These are phyloP conservation scores for Orestias chungarensis DNA, from an alignment of 2,797 vertebrate genomes.

Conservation along the genomic window DNA sequence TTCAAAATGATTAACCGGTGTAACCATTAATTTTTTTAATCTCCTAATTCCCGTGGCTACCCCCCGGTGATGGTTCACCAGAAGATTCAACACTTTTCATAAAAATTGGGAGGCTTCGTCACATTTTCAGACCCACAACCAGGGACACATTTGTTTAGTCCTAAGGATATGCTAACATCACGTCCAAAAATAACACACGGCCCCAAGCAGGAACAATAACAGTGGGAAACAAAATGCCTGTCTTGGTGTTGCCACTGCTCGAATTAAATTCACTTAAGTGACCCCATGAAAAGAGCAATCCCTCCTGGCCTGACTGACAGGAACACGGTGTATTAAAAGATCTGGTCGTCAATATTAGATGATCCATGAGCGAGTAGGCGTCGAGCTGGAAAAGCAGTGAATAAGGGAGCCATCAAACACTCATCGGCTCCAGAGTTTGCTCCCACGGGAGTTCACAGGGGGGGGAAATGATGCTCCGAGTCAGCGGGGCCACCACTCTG, in stretches of 20 bases:
- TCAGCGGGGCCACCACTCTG: constrained; percentile 5
- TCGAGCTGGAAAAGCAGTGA: constrained; percentile 2
- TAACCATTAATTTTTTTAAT: not conserved
- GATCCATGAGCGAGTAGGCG: constrained; percentile 14
- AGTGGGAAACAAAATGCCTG: constrained; percentile 9
- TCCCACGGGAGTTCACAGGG: constrained; percentile 35
- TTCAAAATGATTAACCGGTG: constrained; percentile 16
- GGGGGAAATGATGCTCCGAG: constrained; percentile 46
- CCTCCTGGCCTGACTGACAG: constrained; percentile 28
- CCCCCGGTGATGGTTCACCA: not conserved
- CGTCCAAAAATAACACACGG: constrained; percentile 23
- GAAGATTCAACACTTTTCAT: not conserved
- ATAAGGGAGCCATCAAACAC: constrained; percentile 11
- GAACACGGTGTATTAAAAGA: constrained; percentile 37
- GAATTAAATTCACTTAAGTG: constrained; percentile 38
- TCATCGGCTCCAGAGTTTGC: constrained; percentile 13
- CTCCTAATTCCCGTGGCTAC: not conserved
- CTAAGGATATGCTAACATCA: constrained; percentile 21
- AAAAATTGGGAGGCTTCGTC: constrained; percentile 5
- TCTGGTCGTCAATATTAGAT: constrained; percentile 31
- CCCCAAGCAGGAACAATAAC: constrained; percentile 12
- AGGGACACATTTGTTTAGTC: constrained; percentile 9
- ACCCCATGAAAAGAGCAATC: constrained; percentile 15
- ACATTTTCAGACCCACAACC: constrained; percentile 15
- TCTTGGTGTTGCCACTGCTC: constrained; percentile 10